Conservation (phyloP, 2,113 vertebrate species). For the Excalfactoria chinensis region DNA sequence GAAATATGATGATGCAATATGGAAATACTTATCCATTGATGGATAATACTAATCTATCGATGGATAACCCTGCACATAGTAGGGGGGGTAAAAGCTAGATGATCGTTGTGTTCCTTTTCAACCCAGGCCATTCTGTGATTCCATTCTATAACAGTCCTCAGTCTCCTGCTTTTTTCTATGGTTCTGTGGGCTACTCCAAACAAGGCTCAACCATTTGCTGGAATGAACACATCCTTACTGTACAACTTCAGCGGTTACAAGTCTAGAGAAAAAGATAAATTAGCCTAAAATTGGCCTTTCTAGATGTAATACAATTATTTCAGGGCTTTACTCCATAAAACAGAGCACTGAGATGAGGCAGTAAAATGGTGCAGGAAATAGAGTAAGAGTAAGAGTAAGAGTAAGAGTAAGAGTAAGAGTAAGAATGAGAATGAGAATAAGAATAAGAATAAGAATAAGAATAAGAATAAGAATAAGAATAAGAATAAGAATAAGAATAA, state of each 20-base stretch:
- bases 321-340: not conserved
- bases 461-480: too few relatives aligned
- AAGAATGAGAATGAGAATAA: too few relatives aligned
- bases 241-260: not conserved
- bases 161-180: rapidly evolving
- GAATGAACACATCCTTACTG: not conserved
- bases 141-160: rapidly evolving
- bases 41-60: rapidly evolving
- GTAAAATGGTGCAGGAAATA: not conserved
- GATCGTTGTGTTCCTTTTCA: too few relatives aligned
- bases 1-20: rapidly evolving
- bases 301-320: not conserved
- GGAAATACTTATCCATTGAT: rapidly evolving
- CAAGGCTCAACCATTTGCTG: not conserved
- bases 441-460: too few relatives aligned
- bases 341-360: not conserved
- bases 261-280: rapidly evolving
- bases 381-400: too few relatives aligned
- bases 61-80: too few relatives aligned
- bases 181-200: rapidly evolving
- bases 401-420: too few relatives aligned
- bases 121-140: too few relatives aligned
- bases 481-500: too few relatives aligned
- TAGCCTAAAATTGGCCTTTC: not conserved
- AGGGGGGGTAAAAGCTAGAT: too few relatives aligned